Percentiles rank a stretch among this genome's conserved stretches.
Evolutionary conservation across 1,140 invertebrate genomes (phyloP).

Genomic region (Lepeophtheirus salmonis): DNA sequence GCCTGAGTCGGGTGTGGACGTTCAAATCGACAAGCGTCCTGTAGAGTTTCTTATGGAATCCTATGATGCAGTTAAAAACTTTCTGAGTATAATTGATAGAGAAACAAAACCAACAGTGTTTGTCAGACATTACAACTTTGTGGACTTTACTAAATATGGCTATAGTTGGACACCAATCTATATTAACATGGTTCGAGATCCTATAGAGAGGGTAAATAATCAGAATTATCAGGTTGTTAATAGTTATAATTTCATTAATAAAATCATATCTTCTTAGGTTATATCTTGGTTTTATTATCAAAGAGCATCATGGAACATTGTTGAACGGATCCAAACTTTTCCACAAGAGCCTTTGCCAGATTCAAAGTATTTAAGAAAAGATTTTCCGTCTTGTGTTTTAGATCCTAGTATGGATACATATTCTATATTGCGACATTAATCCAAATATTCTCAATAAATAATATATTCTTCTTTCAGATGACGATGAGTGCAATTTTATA

Average conservation of each 20-base stretch:
- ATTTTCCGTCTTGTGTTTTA: neutral
- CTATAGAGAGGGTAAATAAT: constrained; percentile 30
- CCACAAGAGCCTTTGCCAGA: constrained; percentile 3
- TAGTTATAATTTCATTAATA: no score
- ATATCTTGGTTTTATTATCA: constrained; percentile 3
- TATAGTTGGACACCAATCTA: constrained; percentile 33
- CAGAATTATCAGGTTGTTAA: no score
- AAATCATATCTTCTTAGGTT: constrained; percentile 24
- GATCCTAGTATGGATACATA: no score
- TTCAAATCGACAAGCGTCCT: neutral
- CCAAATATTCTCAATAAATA: no score
- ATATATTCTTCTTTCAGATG: neutral
- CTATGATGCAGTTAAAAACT: neutral
- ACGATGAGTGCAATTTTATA: neutral
- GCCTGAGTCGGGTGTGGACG: neutral
- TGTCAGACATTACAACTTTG: constrained; percentile 7
- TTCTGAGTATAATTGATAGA: neutral
- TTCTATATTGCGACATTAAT: no score
- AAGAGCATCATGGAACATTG: constrained; percentile 6
- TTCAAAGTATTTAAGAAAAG: neutral
- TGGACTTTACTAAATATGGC: neutral
- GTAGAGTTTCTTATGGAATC: constrained; percentile 2
- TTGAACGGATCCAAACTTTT: neutral
- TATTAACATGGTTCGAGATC: constrained; percentile 44
- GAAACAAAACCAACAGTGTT: neutral